These are phyloP conservation scores for Chiridota heheva DNA, from an alignment of 35 echinoderm and acorn worm genomes.

Conservation along the genomic window DNA sequence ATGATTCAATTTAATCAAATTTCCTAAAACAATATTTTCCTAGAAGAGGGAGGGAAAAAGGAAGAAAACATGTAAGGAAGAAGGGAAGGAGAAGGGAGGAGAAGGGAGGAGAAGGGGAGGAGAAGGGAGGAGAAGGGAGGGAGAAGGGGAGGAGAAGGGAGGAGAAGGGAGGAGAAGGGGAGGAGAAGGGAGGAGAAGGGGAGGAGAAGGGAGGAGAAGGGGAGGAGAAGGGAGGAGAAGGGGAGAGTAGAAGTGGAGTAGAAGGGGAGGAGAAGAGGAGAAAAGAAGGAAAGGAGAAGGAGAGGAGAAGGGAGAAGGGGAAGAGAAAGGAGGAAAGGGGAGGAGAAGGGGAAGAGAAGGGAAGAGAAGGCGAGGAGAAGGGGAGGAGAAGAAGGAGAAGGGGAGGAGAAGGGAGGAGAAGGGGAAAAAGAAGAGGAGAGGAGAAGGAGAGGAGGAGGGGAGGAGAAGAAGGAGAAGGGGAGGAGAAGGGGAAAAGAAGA, in stretches of 20 bases:
- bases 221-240: not conserved
- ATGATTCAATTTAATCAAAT: too few relatives aligned
- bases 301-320: too few relatives aligned
- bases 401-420: not conserved
- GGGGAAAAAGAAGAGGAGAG: not conserved
- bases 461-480: not conserved
- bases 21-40: too few relatives aligned
- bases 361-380: not conserved
- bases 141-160: too few relatives aligned
- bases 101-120: too few relatives aligned
- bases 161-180: too few relatives aligned
- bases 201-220: not conserved
- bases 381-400: not conserved
- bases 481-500: not conserved
- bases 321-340: not conserved
- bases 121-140: too few relatives aligned
- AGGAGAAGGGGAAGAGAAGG: not conserved
- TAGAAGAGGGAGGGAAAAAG: too few relatives aligned
- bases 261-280: too few relatives aligned
- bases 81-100: too few relatives aligned
- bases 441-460: not conserved
- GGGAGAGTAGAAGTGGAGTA: conserved; percentile 1
- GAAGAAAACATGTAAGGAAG: too few relatives aligned
- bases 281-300: not conserved
- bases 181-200: not conserved